phyloP scores from a whole-genome alignment of 2,113 vertebrate species.

The Sminthopsis crassicaudata region DNA sequence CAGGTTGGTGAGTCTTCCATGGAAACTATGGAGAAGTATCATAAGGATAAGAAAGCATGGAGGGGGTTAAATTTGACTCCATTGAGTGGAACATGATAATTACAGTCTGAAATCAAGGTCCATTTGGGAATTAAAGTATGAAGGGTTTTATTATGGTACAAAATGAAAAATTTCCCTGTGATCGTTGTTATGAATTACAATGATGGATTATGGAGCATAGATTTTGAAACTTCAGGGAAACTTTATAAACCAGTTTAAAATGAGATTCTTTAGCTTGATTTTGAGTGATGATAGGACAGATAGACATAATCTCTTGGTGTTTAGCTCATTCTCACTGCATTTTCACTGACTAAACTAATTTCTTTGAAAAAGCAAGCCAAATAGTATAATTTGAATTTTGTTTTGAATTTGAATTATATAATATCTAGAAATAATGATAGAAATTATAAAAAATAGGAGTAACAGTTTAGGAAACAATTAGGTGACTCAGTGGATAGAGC shows the following conservation, averaged over 20 bases:
- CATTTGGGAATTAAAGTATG: background rate
- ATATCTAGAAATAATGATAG: background rate
- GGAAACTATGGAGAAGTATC: background rate
- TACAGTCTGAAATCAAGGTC: background rate
- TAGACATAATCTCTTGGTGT: background rate
- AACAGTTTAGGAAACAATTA: background rate
- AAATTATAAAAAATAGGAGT: background rate
- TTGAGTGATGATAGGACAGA: background rate
- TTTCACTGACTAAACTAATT: background rate
- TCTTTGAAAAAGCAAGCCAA: background rate
- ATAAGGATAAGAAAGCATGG: background rate
- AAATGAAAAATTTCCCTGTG: background rate
- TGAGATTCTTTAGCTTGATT: background rate
- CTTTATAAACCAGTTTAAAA: background rate
- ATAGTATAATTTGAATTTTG: no score
- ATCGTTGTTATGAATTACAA: background rate
- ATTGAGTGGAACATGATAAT: background rate
- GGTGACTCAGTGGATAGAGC: background rate
- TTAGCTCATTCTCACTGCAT: background rate
- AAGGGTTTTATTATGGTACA: background rate
- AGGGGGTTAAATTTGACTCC: background rate
- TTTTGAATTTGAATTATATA: background rate
- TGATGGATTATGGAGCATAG: background rate
- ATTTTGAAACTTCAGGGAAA: background rate
- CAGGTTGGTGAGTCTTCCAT: background rate